Percentiles rank a stretch among this genome's conserved stretches.
phyloP scores from a whole-genome alignment of 2,888 invertebrate genomes.

The Neoitamus cyanurus region DNA sequence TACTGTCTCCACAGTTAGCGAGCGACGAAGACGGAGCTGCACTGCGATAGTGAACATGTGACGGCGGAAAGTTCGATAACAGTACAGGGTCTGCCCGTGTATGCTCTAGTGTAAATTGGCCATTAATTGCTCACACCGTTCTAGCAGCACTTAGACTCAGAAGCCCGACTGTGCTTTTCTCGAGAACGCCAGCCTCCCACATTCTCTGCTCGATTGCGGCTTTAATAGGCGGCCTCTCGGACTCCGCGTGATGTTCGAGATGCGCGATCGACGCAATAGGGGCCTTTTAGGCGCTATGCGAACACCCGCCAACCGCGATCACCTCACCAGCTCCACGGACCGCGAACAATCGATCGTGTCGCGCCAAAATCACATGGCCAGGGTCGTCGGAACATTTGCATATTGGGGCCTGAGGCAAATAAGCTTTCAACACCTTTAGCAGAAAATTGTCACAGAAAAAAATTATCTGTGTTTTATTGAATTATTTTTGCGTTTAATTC shows the following conservation, averaged over 20 bases:
- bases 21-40: background rate
- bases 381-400: background rate
- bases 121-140: background rate
- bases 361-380: background rate
- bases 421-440: too few species aligned
- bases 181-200: background rate
- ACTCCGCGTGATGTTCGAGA: background rate
- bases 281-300: background rate
- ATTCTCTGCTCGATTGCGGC: background rate
- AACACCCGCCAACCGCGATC: background rate
- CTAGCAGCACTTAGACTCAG: background rate
- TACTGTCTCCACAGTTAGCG: background rate
- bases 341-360: background rate
- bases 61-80: conserved; percentile 21
- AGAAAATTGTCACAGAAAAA: too few species aligned
- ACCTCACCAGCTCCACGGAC: background rate
- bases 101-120: background rate
- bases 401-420: background rate
- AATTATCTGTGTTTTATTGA: too few species aligned
- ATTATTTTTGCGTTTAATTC: too few species aligned
- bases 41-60: background rate
- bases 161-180: background rate
- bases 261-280: background rate
- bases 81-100: background rate
- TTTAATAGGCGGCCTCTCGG: background rate